Evolutionary conservation across 2,888 invertebrate species (phyloP).

Genomic region (Mystacides longicornis): DNA sequence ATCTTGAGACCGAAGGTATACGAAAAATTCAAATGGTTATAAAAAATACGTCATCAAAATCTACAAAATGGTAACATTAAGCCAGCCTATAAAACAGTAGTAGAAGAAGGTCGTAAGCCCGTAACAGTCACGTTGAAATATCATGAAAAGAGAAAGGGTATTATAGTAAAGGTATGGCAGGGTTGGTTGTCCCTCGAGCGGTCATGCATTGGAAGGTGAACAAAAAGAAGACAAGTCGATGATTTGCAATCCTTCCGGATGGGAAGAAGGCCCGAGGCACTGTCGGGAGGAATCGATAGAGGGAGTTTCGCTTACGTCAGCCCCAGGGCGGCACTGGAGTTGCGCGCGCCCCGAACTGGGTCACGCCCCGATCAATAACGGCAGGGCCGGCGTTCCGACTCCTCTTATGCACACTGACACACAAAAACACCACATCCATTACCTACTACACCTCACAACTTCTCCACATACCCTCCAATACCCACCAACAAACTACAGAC

Average conservation of each 20-base stretch:
- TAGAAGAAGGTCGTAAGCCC: too few relatives aligned
- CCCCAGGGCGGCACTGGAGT: slow-evolving; percentile 5
- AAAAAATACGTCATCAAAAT: too few relatives aligned
- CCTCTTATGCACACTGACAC: not conserved
- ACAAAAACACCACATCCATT: not conserved
- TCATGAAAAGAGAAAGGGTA: too few relatives aligned
- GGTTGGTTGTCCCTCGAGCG: not conserved
- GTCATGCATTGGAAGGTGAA: too few relatives aligned
- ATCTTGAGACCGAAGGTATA: too few relatives aligned
- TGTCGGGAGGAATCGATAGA: slow-evolving; percentile 6
- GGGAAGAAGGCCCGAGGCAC: slow-evolving; percentile 6
- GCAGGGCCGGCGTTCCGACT: slow-evolving; percentile 13
- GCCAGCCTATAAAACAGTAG: too few relatives aligned
- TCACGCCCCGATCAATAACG: slow-evolving; percentile 24
- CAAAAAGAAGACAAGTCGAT: slow-evolving; percentile 1
- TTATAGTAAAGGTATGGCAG: not conserved
- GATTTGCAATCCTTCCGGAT: slow-evolving; percentile 3
- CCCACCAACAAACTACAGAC: not conserved
- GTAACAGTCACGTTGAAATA: too few relatives aligned
- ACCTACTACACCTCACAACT: not conserved
- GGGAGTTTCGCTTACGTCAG: slow-evolving; percentile 20
- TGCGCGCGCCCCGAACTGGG: slow-evolving; percentile 21
- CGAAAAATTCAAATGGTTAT: too few relatives aligned
- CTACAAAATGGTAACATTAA: too few relatives aligned
- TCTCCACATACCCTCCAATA: not conserved